Evolutionary conservation across 1,140 invertebrate genomes (phyloP).

Genomic region (Bradysia coprophila): DNA sequence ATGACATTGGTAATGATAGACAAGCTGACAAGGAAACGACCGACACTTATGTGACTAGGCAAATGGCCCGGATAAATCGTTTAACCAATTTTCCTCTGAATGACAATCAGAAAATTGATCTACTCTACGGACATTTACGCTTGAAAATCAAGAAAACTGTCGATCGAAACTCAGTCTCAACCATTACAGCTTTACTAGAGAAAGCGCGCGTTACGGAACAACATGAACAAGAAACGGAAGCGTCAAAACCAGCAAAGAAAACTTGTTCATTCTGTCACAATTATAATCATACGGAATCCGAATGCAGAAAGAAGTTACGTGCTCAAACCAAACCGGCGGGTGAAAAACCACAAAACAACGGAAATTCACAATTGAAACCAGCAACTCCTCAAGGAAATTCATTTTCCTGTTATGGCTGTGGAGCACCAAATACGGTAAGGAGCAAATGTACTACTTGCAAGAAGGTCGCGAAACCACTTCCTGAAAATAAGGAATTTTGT

Average conservation of each 20-base stretch:
- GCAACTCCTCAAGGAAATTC: no score
- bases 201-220: constrained; percentile 1
- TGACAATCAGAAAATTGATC: constrained; percentile 5
- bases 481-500: background rate
- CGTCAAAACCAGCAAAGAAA: no score
- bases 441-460: constrained; percentile 1
- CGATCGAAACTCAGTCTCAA: background rate
- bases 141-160: constrained; percentile 6
- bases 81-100: background rate
- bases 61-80: constrained; percentile 4
- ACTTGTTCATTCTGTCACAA: no score
- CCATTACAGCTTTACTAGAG: constrained; percentile 4
- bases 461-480: background rate
- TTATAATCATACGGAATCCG: no score
- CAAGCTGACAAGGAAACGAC: constrained; percentile 4
- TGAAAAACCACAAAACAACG: no score
- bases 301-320: no score
- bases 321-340: no score
- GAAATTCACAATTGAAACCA: no score
- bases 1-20: constrained; percentile 4
- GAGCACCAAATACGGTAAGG: background rate
- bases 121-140: constrained; percentile 6
- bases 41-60: constrained; percentile 4
- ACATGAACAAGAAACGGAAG: background rate
- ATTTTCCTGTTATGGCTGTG: no score